Evolutionary conservation across 2,888 invertebrate species (phyloP).

Genomic region (Steinernema carpocapsae): DNA sequence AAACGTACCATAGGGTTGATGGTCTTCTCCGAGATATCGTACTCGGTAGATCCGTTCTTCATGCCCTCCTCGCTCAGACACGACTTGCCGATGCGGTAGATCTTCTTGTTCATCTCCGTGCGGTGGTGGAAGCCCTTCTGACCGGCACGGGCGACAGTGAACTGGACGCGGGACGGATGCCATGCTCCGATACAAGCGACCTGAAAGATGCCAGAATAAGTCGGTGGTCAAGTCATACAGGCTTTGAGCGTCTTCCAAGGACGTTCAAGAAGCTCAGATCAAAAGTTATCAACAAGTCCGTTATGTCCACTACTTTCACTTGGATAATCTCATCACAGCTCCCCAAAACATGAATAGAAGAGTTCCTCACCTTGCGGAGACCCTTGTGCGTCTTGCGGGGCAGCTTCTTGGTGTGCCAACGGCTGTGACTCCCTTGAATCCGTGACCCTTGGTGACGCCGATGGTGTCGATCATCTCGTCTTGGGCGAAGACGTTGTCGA

Average conservation of each 20-base stretch:
- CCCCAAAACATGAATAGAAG: background rate
- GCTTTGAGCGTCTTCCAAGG: too few species aligned
- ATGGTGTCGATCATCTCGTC: constrained; percentile 99
- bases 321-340: constrained; percentile 40
- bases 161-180: constrained; percentile 99
- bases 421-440: constrained; percentile 99
- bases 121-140: constrained; percentile 99
- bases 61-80: constrained; percentile 75
- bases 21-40: constrained; percentile 91
- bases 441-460: constrained; percentile 98
- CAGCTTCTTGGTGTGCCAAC: constrained; percentile 99
- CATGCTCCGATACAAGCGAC: constrained; percentile 99
- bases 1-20: constrained; percentile 87
- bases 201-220: constrained; percentile 76
- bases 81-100: constrained; percentile 87
- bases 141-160: constrained; percentile 98
- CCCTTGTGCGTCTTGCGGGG: constrained; percentile 99
- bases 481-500: constrained; percentile 87
- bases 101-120: constrained; percentile 99
- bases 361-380: constrained; percentile 73
- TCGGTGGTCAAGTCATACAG: too few species aligned
- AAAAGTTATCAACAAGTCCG: constrained; percentile 40
- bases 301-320: constrained; percentile 49
- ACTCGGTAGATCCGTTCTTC: constrained; percentile 96
- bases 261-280: constrained; percentile 2